Evolutionary conservation across 2,113 vertebrate genomes (phyloP).

Genomic region (Emberiza fucata): DNA sequence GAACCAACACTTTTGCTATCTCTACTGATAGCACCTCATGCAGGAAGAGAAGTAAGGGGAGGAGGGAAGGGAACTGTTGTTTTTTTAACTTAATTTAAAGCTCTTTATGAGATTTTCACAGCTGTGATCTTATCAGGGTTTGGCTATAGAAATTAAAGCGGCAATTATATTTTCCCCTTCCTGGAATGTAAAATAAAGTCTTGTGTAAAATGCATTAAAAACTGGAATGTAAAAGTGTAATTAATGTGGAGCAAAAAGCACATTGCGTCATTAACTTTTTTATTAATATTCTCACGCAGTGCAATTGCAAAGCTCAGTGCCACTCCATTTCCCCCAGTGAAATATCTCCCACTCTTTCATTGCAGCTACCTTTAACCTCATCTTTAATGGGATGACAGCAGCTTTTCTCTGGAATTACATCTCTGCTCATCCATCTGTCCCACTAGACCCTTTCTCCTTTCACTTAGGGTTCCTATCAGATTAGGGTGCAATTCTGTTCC

Average conservation of each 20-base stretch:
- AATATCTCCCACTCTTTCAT: constrained; percentile 72
- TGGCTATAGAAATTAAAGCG: constrained; percentile 73
- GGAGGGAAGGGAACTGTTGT: constrained; percentile 59
- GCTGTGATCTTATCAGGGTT: constrained; percentile 71
- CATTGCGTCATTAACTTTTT: constrained; percentile 77
- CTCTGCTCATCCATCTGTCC: constrained; percentile 66
- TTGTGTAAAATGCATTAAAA: constrained; percentile 74
- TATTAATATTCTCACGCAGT: constrained; percentile 75
- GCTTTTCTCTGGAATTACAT: constrained; percentile 67
- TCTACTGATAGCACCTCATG: constrained; percentile 1
- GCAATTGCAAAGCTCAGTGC: constrained; percentile 74
- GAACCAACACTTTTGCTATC: not conserved
- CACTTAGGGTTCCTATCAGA: not conserved
- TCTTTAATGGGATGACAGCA: constrained; percentile 69
- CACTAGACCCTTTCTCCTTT: constrained; percentile 1
- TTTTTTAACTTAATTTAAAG: constrained; percentile 74
- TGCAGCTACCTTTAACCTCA: constrained; percentile 72
- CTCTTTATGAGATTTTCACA: constrained; percentile 75
- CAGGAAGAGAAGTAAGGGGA: constrained; percentile 37
- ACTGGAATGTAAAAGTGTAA: constrained; percentile 74
- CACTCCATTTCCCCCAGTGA: constrained; percentile 74
- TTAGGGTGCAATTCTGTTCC: not conserved
- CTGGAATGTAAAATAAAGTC: constrained; percentile 74
- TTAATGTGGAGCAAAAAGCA: constrained; percentile 76
- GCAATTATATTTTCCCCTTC: constrained; percentile 73